Evolutionary conservation across 2,797 vertebrate species (phyloP), one percentile per base, ranked within the genome.

Genomic region (Pipistrellus kuhlii): DNA sequence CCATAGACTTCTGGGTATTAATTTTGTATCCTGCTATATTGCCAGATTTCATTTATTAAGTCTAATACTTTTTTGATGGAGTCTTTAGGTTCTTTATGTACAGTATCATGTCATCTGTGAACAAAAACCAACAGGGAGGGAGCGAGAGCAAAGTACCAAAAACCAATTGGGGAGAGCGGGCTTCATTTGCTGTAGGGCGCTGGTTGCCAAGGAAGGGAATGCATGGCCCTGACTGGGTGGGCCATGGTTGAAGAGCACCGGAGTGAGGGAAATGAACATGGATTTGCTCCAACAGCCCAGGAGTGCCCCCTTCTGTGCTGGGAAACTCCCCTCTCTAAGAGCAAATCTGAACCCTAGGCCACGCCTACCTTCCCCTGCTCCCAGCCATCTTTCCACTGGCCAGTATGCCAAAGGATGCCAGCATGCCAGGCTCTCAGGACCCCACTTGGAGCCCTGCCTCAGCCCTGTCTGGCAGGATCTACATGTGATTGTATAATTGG

Each of bases 211-310:
- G 82, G 20, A 48, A 81, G n/a, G 3, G 15, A 25, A 12, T n/a
- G 12, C 10, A 27, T 20, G 53, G 27, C 46, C 41, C 35, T 12
- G 11, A 1, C 4, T 4, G 18, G 21, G 35, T 13, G n/a, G 62
- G 18, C 23, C 1, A 0, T 1, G 3, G 1, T 0, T 6, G 5
- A 71, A 30, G 44, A 55, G 18, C 23, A 7, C 41, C 15, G 1
- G 13, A 75, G 41, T 23, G 55, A 25, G 75, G 62, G 35, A 77
- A 18, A 27, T 30, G 6, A 41, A 48, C 9, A 12, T 1, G 0
- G 38, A n/a, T 35, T 32, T 3, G 8, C 68, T 72, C 8, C 18
- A 13, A 77, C 12, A 21, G 23, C 35, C 17, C n/a, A 46, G 25
- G 30, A 64, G 53, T 48, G 64, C 41, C 30, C 9, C 17, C 0